These are phyloP conservation scores for Oostethus manadensis DNA, from an alignment of 2,113 vertebrate genomes.

Conservation along the genomic window DNA sequence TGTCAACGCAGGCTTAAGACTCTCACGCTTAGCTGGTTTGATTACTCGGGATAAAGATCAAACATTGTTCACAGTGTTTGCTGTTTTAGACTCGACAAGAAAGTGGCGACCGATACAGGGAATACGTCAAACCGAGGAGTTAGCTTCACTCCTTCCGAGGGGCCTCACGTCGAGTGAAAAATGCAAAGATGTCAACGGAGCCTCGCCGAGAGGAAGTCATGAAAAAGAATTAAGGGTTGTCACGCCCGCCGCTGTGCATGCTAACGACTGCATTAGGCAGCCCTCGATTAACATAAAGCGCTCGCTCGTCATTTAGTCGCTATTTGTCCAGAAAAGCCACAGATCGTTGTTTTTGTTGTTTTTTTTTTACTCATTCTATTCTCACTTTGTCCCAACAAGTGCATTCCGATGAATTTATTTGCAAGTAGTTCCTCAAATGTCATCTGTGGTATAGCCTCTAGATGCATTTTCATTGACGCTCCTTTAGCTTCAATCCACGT, in stretches of 20 bases:
- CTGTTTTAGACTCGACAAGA: constrained; percentile 21
- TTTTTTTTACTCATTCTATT: constrained; percentile 57
- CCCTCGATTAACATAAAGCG: constrained; percentile 62
- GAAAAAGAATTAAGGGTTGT: constrained; percentile 58
- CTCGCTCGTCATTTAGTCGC: constrained; percentile 50
- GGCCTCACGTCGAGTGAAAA: constrained; percentile 44
- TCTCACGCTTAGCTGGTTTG: constrained; percentile 35
- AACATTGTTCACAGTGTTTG: constrained; percentile 36
- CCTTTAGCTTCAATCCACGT: constrained; percentile 39
- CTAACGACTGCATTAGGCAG: constrained; percentile 65
- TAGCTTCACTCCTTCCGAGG: not conserved
- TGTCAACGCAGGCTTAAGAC: constrained; percentile 17
- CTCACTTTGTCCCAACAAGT: constrained; percentile 42
- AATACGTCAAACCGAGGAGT: not conserved
- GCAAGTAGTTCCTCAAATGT: constrained; percentile 40
- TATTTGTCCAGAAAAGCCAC: constrained; percentile 48
- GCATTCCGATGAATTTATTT: constrained; percentile 32
- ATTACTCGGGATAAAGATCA: constrained; percentile 46
- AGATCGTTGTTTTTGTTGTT: constrained; percentile 57
- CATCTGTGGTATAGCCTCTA: constrained; percentile 29
- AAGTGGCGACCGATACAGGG: not conserved
- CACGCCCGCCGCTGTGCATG: constrained; percentile 52
- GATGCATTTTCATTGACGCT: constrained; percentile 20
- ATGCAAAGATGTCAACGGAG: constrained; percentile 55
- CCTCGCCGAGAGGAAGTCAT: constrained; percentile 59